Base-by-base conservation (phyloP, 2,888 invertebrate genomes). In the Euzophera pinguis region DNA sequence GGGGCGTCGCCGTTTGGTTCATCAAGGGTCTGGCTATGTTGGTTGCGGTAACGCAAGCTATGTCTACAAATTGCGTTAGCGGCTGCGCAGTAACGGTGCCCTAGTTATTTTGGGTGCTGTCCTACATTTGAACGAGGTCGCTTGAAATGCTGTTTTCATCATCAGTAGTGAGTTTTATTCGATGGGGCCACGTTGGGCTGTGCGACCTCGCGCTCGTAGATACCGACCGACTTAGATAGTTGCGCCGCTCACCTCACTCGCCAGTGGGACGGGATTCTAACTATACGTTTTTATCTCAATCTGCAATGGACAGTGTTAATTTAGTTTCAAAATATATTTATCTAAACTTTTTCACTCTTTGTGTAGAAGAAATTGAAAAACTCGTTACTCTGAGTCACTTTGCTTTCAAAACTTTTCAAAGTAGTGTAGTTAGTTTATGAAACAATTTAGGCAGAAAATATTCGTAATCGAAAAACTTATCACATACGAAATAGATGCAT, bases 81-180 rank as follows among this genome's bases (percentile, higher is more conserved):
- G 78, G 62, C 79, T 82, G 84, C 83, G 86, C 84, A 80, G 79
- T 84, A 81, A 85, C 82, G 75, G 78, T 83, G 88, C 73, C 86
- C 86, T 82, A 86, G 88, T 87, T 87, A 87, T 88, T 88, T 88
- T 71, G 85, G 89, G 81, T 84, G 75, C 75, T 76, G 88, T 80
- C 84, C 88, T 86, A 88, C 80, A 83, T 87, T 65, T 65, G 58
- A 81, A 80, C 86, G 84, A 86, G 85, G 88, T 77, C 86, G 66
- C 63, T 67, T 61, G 72, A 74, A 80, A 77, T 78, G 79, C 74
- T 72, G 84, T 86, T 84, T 85, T 84, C 85, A 86, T 84, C 84
- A 84, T 78, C 80, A 79, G 66, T 72, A 75, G 68, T 72, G 67
- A 72, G 77, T 82, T 82, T 81, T 76, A 78, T 81, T 78, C 74